Evolutionary conservation across 2,888 invertebrate species (phyloP).

Genomic region (Agonopterix arenella): DNA sequence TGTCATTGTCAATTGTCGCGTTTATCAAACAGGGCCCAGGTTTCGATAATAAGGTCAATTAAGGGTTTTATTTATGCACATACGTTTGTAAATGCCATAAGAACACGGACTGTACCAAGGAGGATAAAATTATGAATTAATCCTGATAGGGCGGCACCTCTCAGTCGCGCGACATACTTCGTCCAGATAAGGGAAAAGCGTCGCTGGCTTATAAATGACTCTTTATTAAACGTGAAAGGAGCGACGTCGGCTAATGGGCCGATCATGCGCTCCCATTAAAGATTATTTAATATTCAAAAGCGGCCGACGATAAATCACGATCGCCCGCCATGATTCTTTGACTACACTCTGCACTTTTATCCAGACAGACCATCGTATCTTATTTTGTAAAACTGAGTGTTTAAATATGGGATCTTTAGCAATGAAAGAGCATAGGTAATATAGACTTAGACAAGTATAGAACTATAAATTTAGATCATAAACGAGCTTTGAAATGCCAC

Average conservation of each 20-base stretch:
- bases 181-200: conserved; percentile 73
- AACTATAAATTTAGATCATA: too few relatives aligned
- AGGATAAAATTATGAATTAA: conserved; percentile 74
- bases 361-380: conserved; percentile 17
- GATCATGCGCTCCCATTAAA: conserved; percentile 78
- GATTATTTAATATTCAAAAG: conserved; percentile 78
- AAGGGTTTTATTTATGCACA: conserved; percentile 1
- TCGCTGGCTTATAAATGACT: conserved; percentile 75
- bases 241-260: conserved; percentile 73
- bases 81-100: conserved; percentile 4
- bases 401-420: background rate
- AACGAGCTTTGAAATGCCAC: conserved; percentile 26
- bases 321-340: conserved; percentile 68
- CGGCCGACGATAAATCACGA: conserved; percentile 72
- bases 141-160: conserved; percentile 73
- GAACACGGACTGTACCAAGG: conserved; percentile 29
- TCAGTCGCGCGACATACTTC: conserved; percentile 71
- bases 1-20: too few relatives aligned
- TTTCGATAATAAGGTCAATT: background rate
- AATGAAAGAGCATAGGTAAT: too few relatives aligned
- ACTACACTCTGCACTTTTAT: conserved; percentile 70
- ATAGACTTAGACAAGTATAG: too few relatives aligned
- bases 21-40: too few relatives aligned
- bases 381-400: background rate
- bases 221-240: conserved; percentile 77